Evolutionary conservation across 2,113 vertebrate species (phyloP), one percentile per base, ranked within the genome.

Genomic region (Craseonycteris thonglongyai): DNA sequence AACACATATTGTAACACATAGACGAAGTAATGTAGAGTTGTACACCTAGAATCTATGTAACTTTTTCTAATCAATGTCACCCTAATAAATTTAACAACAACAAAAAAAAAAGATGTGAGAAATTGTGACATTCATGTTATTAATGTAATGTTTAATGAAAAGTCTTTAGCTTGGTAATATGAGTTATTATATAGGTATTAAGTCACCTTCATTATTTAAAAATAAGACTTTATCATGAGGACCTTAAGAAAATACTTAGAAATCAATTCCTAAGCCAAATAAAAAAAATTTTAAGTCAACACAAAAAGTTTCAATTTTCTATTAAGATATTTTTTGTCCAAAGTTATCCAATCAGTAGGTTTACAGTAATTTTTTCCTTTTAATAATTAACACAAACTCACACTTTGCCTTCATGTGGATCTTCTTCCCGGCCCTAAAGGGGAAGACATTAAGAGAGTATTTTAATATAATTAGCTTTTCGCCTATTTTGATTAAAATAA

Each of bases 381-480:
- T 63, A 84, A 82, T 88, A 93, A 80, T 87, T 58, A 95, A 80
- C 38, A 96, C 35, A 7, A 95, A 92, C 99, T 99, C 99, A 99
- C 99, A 99, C 98, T 99, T 99, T 99, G 98, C 99, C 99, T 99
- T 99, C 99, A 97, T 99, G 99, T 92, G 99, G 99, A 99, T 99
- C 99, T 98, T 99, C 99, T 98, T 99, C 99, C 95, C 99, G 98
- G 59, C 99, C 99, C 99, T 99, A 96, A 94, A 98, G 42, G 35
- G 33, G 63, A 95, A 96, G 81, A 97, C 51, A 97, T 94, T 93
- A 97, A 93, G 35, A 95, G 6, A 95, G 47, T 51, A 82, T 91
- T 91, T 96, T 91, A 93, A 93, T 87, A 80, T 58, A 94, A 74
- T 80, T 75, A 95, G 69, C 76, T 93, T 84, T 63, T 90, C 79